These are phyloP conservation scores for Cynocephalus volans DNA, from an alignment of 2,113 vertebrate genomes.

Conservation along the genomic window DNA sequence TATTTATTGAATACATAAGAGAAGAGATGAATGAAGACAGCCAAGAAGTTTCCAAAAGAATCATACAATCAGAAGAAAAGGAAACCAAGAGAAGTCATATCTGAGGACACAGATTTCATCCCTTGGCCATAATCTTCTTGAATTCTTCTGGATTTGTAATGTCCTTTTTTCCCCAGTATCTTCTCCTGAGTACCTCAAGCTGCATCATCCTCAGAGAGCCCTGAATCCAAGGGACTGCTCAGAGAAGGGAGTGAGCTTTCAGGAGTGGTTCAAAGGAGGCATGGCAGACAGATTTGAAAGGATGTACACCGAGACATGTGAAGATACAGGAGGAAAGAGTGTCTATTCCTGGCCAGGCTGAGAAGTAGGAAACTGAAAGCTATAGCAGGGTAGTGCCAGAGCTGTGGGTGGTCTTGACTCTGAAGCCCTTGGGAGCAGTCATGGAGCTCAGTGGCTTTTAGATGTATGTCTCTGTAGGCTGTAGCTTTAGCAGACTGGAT, in stretches of 20 bases:
- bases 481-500: not conserved
- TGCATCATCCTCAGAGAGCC: not conserved
- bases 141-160: conserved; percentile 41
- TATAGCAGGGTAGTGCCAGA: not conserved
- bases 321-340: not conserved
- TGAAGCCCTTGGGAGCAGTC: not conserved
- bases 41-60: conserved; percentile 5
- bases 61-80: conserved; percentile 54
- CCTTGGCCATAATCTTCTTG: conserved; percentile 15
- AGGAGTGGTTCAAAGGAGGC: not conserved
- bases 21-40: conserved; percentile 58
- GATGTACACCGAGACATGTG: not conserved
- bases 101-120: not conserved
- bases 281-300: not conserved
- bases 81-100: conserved; percentile 39
- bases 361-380: not conserved
- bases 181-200: conserved; percentile 46
- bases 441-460: not conserved
- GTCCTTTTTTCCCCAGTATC: not conserved
- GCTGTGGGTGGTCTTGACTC: not conserved
- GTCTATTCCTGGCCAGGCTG: not conserved
- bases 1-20: conserved; percentile 43
- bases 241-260: conserved; percentile 12
- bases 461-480: not conserved
- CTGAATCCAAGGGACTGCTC: not conserved